phyloP scores from a whole-genome alignment of 2,888 invertebrate genomes.

The Drosophila nigricruria region DNA sequence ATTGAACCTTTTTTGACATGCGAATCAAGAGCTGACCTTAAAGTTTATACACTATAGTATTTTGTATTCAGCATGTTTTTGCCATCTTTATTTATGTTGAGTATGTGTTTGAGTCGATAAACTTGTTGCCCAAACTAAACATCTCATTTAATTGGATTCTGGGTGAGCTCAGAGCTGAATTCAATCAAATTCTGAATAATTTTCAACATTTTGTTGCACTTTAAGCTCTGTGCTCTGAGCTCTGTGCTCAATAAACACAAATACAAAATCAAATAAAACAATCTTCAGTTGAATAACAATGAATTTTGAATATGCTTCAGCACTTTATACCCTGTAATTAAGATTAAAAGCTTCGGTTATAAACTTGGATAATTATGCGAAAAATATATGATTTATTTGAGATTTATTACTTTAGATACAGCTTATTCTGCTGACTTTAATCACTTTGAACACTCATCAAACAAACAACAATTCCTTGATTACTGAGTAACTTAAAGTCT shows the following conservation, averaged over 20 bases:
- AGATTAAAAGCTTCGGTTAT: too few species aligned
- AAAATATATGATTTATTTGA: background rate
- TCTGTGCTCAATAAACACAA: background rate
- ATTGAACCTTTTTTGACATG: constrained; percentile 24
- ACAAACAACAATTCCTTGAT: background rate
- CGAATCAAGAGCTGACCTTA: constrained; percentile 3
- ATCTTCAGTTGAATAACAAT: background rate
- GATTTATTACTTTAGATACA: background rate
- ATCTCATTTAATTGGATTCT: constrained; percentile 4
- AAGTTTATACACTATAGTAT: background rate
- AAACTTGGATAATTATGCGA: too few species aligned
- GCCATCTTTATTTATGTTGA: background rate
- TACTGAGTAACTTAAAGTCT: background rate
- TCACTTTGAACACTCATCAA: background rate
- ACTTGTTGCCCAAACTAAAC: constrained; percentile 3
- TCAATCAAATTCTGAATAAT: background rate
- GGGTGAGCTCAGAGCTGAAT: background rate
- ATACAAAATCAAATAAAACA: background rate
- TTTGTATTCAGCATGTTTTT: background rate
- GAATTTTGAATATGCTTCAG: background rate
- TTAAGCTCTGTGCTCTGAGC: background rate
- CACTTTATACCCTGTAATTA: background rate
- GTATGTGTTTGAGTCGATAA: background rate
- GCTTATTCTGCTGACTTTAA: background rate
- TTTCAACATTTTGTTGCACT: background rate